phyloP scores from a whole-genome alignment of 2,113 vertebrate species.

The Ophiodon elongatus region DNA sequence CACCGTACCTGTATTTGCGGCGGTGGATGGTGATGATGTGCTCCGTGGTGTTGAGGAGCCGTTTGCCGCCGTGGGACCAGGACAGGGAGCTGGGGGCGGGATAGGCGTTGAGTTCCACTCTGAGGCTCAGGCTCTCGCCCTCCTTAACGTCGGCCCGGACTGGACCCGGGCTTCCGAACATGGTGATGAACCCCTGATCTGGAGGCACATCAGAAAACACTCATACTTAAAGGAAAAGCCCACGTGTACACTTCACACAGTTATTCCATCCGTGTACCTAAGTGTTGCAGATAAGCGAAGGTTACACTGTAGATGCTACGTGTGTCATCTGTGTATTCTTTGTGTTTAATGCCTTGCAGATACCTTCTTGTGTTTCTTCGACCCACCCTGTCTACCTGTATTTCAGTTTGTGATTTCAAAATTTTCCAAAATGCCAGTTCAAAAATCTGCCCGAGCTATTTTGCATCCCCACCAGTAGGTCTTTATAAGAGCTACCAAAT shows the following conservation, averaged over 20 bases:
- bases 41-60: conserved; percentile 90
- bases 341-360: too few relatives aligned
- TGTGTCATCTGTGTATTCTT: too few relatives aligned
- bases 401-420: neutral
- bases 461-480: neutral
- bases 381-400: neutral
- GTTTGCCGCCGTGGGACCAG: conserved; percentile 90
- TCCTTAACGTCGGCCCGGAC: conserved; percentile 88
- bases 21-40: conserved; percentile 88
- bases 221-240: neutral
- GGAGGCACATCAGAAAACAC: conserved; percentile 14
- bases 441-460: neutral
- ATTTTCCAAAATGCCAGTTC: neutral
- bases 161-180: conserved; percentile 82
- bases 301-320: too few relatives aligned
- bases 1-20: conserved; percentile 88
- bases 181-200: conserved; percentile 92
- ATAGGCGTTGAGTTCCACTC: conserved; percentile 90
- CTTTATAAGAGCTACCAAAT: neutral
- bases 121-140: conserved; percentile 91
- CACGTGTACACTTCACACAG: neutral
- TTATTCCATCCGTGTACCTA: neutral
- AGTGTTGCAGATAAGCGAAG: neutral
- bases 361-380: too few relatives aligned
- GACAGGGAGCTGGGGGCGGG: conserved; percentile 85